Conservation (phyloP, 1,140 invertebrate genomes). For the Protaetia brevitarsis region DNA sequence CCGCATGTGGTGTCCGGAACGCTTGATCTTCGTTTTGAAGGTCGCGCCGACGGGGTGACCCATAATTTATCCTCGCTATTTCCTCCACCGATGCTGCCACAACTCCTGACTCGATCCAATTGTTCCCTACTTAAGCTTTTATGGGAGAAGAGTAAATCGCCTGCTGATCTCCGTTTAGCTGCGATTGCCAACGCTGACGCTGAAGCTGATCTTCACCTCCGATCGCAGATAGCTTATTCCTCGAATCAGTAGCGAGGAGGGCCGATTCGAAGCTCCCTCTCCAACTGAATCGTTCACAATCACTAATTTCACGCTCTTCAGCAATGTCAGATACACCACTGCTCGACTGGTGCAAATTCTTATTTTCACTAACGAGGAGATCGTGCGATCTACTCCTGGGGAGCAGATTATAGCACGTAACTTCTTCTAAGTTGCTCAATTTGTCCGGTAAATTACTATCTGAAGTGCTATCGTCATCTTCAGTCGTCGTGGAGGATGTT, state of each 20-base stretch:
- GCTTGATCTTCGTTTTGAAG: constrained; percentile 59
- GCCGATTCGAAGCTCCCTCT: constrained; percentile 86
- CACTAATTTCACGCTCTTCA: constrained; percentile 75
- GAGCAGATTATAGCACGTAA: constrained; percentile 46
- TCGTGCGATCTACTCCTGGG: constrained; percentile 77
- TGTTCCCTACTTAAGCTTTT: constrained; percentile 73
- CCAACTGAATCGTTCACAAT: constrained; percentile 86
- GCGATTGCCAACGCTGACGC: constrained; percentile 63
- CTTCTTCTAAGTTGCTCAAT: constrained; percentile 40
- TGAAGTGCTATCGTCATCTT: constrained; percentile 72
- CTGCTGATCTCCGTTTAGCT: constrained; percentile 73
- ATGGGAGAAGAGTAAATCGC: constrained; percentile 68
- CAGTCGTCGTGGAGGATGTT: constrained; percentile 69
- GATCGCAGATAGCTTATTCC: constrained; percentile 69
- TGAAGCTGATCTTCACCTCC: constrained; percentile 64
- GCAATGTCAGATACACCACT: constrained; percentile 54
- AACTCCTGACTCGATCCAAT: constrained; percentile 71
- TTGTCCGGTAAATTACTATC: constrained; percentile 51
- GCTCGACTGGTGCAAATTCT: constrained; percentile 48
- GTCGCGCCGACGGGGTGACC: constrained; percentile 50
- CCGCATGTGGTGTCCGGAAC: constrained; percentile 67
- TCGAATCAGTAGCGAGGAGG: constrained; percentile 75
- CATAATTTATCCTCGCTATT: constrained; percentile 58
- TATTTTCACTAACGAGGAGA: constrained; percentile 60
- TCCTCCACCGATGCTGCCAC: constrained; percentile 73